Evolutionary conservation across 2,113 vertebrate species (phyloP).

Genomic region (Centropus bengalensis): DNA sequence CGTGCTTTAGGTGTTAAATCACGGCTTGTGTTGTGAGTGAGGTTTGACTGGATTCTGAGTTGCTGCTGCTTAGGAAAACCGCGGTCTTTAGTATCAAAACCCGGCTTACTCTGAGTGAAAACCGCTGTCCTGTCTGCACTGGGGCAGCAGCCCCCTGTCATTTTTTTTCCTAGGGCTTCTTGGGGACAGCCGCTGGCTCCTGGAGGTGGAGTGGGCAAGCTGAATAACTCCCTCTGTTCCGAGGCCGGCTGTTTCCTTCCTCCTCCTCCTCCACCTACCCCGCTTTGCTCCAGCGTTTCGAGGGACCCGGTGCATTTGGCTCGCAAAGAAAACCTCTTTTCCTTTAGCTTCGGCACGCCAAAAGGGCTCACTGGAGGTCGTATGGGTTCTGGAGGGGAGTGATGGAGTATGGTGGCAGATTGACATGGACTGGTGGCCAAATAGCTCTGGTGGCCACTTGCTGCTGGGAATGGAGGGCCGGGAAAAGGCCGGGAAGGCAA

Average conservation of each 20-base stretch:
- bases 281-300: background rate
- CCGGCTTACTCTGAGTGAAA: background rate
- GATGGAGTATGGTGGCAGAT: background rate
- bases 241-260: background rate
- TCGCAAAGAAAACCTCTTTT: background rate
- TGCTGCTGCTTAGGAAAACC: background rate
- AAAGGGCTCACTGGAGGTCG: background rate
- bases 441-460: background rate
- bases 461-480: background rate
- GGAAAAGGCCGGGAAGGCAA: background rate
- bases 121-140: background rate
- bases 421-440: background rate
- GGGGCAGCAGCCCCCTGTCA: background rate
- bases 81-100: background rate
- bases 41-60: background rate
- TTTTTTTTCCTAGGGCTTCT: constrained; percentile 26
- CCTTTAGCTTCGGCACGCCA: background rate
- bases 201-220: constrained; percentile 7
- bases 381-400: background rate
- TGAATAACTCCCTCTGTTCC: constrained; percentile 46
- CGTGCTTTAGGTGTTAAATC: background rate
- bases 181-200: background rate
- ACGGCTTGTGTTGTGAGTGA: accelerated
- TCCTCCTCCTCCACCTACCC: background rate
- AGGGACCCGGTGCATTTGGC: background rate